Conservation (phyloP, 2,888 invertebrate genomes). For the Epinotia nisella region DNA sequence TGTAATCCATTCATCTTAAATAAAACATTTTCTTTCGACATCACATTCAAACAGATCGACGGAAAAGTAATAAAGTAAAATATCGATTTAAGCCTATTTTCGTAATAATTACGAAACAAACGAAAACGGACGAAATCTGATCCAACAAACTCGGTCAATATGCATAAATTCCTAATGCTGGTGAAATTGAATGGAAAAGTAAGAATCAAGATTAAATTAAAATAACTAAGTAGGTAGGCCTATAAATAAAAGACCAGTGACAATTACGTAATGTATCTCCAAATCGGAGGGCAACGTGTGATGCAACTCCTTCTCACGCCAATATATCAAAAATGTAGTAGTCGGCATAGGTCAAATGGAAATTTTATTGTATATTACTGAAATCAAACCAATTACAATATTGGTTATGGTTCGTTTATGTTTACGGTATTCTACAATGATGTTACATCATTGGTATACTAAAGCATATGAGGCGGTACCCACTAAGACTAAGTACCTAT, state of each 20-base stretch:
- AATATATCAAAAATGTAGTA: conserved; percentile 49
- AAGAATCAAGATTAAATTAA: conserved; percentile 55
- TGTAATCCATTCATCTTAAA: too few species aligned
- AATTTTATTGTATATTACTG: conserved; percentile 51
- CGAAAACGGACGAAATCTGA: conserved; percentile 52
- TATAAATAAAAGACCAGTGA: conserved; percentile 57
- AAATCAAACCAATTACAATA: conserved; percentile 42
- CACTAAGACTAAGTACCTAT: too few species aligned
- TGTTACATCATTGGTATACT: too few species aligned
- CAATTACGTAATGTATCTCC: conserved; percentile 50
- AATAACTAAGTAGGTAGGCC: conserved; percentile 56
- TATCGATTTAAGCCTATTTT: conserved; percentile 17
- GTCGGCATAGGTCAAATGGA: conserved; percentile 52
- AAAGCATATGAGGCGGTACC: too few species aligned
- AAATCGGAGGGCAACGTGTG: conserved; percentile 39
- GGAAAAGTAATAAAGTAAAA: conserved; percentile 12
- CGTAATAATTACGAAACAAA: conserved; percentile 45
- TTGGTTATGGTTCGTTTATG: conserved; percentile 13
- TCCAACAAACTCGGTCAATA: conserved; percentile 45
- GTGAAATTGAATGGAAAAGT: conserved; percentile 66
- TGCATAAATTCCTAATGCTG: conserved; percentile 60
- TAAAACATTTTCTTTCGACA: too few species aligned
- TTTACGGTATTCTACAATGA: too few species aligned
- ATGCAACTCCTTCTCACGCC: conserved; percentile 38
- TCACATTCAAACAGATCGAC: neutral